phyloP scores from a whole-genome alignment of 2,797 vertebrate species.

The Selene dorsalis region DNA sequence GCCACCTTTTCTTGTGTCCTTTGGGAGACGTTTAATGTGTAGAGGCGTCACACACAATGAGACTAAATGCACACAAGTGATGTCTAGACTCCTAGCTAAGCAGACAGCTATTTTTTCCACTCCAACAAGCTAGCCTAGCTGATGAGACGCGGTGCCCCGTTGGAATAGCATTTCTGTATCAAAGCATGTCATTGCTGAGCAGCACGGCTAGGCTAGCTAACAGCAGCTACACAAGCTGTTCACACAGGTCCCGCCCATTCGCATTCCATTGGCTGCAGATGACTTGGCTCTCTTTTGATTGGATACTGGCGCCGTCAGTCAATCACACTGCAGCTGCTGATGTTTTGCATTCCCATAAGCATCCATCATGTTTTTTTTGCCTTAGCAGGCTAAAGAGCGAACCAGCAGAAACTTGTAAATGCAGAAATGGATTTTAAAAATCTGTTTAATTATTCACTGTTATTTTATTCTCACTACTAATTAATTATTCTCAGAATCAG shows the following conservation, averaged over 20 bases:
- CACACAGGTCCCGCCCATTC: conserved; percentile 33
- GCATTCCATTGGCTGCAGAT: conserved; percentile 55
- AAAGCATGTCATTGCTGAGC: conserved; percentile 75
- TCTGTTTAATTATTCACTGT: background rate
- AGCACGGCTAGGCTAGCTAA: conserved; percentile 69
- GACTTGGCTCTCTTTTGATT: conserved; percentile 34
- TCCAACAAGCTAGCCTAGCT: conserved; percentile 68
- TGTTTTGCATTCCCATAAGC: conserved; percentile 41
- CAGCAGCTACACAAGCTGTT: conserved; percentile 61
- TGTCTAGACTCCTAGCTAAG: conserved; percentile 41
- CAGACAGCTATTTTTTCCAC: conserved; percentile 45
- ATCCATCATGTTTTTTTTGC: conserved; percentile 41
- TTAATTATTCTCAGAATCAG: background rate
- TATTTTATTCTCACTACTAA: background rate
- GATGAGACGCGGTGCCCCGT: conserved; percentile 69
- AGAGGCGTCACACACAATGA: conserved; percentile 27
- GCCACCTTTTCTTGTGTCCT: conserved; percentile 60
- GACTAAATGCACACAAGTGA: conserved; percentile 3
- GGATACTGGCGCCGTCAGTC: conserved; percentile 49
- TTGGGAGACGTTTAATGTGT: conserved; percentile 22
- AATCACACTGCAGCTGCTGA: conserved; percentile 66
- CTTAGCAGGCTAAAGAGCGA: background rate
- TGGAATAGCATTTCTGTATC: conserved; percentile 79
- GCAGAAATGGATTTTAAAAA: background rate
- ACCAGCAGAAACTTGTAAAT: background rate